Evolutionary conservation across 2,113 vertebrate species (phyloP).

Genomic region (Emydocephalus ijimae): DNA sequence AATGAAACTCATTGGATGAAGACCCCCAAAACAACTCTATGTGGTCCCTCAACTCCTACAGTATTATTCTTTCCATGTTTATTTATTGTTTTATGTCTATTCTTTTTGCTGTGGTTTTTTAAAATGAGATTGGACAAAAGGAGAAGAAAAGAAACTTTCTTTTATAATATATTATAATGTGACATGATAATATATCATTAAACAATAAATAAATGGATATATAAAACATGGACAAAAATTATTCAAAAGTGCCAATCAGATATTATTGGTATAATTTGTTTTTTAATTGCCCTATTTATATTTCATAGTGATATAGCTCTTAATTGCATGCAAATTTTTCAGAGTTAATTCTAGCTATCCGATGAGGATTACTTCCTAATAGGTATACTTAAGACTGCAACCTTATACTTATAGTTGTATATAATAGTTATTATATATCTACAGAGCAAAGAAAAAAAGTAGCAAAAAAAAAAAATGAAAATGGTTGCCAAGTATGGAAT

Average conservation of each 20-base stretch:
- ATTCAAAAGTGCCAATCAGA: conserved; percentile 58
- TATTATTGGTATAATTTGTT: conserved; percentile 40
- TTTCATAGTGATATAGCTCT: conserved; percentile 68
- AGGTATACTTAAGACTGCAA: not conserved
- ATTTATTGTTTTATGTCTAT: not conserved
- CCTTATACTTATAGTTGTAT: conserved; percentile 34
- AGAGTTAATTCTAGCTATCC: not conserved
- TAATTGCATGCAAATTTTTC: not conserved
- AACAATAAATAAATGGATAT: conserved; percentile 59
- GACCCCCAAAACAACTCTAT: not conserved
- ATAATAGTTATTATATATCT: conserved; percentile 44
- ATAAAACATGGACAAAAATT: conserved; percentile 61
- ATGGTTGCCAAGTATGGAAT: conserved; percentile 40
- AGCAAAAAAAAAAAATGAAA: conserved; percentile 67
- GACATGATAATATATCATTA: conserved; percentile 26
- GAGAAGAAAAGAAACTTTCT: not conserved
- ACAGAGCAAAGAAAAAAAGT: conserved; percentile 53
- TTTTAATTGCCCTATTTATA: conserved; percentile 49
- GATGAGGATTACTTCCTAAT: not conserved
- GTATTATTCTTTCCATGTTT: not conserved
- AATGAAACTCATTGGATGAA: not conserved
- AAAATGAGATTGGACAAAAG: not conserved
- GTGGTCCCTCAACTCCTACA: not conserved
- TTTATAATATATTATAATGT: not conserved
- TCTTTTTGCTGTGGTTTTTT: conserved; percentile 19